Evolutionary conservation across 2,113 vertebrate genomes (phyloP).

Genomic region (Formicarius rufipectus): DNA sequence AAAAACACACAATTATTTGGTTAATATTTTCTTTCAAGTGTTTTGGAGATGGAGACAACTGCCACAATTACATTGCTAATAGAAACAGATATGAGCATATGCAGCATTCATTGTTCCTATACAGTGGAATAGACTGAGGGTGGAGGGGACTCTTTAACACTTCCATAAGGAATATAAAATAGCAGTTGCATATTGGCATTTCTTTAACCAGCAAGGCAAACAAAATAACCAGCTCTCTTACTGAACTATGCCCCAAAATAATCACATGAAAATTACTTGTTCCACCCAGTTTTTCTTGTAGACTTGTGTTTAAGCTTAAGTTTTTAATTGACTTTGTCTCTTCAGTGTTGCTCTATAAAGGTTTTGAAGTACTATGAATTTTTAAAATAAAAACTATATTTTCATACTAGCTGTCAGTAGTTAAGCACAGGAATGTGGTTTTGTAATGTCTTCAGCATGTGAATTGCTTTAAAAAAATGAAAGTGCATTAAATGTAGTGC

Average conservation of each 20-base stretch:
- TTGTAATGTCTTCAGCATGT: slow-evolving; percentile 9
- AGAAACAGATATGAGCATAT: background rate
- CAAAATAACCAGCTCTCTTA: background rate
- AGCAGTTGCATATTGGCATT: background rate
- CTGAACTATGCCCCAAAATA: background rate
- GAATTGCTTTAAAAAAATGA: background rate
- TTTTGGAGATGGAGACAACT: background rate
- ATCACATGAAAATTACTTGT: background rate
- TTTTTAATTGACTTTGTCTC: background rate
- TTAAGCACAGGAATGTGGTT: background rate
- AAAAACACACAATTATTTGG: background rate
- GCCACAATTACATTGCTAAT: background rate
- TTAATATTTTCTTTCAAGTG: background rate
- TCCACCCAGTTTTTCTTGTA: background rate
- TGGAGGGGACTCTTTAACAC: background rate
- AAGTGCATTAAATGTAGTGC: slow-evolving; percentile 12
- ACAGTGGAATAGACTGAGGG: background rate
- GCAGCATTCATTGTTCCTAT: background rate
- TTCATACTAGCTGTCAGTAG: background rate
- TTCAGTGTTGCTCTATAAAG: background rate
- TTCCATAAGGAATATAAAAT: background rate
- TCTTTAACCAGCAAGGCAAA: background rate
- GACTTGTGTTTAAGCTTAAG: background rate
- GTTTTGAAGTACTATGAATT: background rate
- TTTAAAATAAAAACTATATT: background rate